Conservation (phyloP, 2,888 invertebrate genomes). For the Pristionchus exspectatus region DNA sequence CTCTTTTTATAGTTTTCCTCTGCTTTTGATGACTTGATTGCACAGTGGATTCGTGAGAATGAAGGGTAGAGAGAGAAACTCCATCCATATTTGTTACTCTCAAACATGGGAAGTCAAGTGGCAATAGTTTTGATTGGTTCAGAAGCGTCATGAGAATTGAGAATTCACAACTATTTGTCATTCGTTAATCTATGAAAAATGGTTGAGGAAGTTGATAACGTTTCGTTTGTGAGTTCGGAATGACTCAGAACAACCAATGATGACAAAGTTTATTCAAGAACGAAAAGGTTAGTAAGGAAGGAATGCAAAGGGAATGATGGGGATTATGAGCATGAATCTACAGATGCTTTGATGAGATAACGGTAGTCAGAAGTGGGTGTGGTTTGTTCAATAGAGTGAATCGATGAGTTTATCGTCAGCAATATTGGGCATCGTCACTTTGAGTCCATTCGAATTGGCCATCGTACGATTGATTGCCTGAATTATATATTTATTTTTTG, state of each 20-base stretch:
- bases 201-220: not conserved
- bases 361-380: not conserved
- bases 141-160: not conserved
- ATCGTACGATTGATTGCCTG: constrained; percentile 54
- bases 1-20: not conserved
- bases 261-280: constrained; percentile 21
- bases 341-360: not conserved
- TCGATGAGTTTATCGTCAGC: constrained; percentile 43
- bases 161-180: not conserved
- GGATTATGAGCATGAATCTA: not conserved
- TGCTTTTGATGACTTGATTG: not conserved
- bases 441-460: constrained; percentile 4
- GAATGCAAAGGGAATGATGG: not conserved
- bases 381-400: constrained; percentile 27
- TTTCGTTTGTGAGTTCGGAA: not conserved
- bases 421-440: constrained; percentile 47
- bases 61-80: not conserved
- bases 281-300: not conserved
- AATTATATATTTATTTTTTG: not conserved
- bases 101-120: not conserved
- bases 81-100: constrained; percentile 8
- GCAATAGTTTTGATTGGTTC: not conserved
- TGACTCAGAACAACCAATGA: constrained; percentile 1
- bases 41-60: constrained; percentile 3
- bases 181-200: not conserved